A percentile compares a stretch with the other conserved stretches of the same genome.
These are phyloP conservation scores for Pteronura brasiliensis DNA, from an alignment of 2,113 vertebrate genomes.

Conservation along the genomic window DNA sequence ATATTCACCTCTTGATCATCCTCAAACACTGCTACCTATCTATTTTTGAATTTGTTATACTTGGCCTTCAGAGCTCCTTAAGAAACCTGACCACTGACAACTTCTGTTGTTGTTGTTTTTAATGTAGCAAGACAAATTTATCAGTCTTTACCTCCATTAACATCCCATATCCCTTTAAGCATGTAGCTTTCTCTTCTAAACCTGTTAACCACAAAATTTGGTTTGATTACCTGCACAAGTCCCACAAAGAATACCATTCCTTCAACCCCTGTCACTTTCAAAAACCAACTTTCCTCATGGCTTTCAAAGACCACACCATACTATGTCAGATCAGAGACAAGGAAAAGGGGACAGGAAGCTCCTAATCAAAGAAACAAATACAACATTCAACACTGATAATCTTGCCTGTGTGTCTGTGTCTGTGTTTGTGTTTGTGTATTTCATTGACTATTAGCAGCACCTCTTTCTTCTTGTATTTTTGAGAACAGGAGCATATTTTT, in stretches of 20 bases:
- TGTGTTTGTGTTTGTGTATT: not conserved
- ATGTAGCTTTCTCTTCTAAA: not conserved
- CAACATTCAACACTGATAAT: not conserved
- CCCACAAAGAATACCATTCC: not conserved
- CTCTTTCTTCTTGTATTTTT: not conserved
- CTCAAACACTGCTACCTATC: not conserved
- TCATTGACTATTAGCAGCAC: not conserved
- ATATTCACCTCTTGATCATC: not conserved
- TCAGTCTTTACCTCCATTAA: not conserved
- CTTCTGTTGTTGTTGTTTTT: not conserved
- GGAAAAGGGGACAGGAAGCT: not conserved
- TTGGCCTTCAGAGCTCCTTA: not conserved
- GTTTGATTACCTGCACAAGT: not conserved
- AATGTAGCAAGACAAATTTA: not conserved
- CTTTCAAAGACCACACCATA: not conserved
- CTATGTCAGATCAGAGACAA: not conserved
- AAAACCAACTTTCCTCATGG: slow-evolving; percentile 30
- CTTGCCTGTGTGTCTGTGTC: not conserved
- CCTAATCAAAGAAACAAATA: not conserved
- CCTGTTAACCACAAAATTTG: not conserved
- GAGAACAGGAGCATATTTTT: not conserved
- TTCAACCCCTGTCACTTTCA: not conserved
- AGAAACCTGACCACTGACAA: not conserved
- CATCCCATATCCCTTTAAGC: not conserved
- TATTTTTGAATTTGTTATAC: not conserved